These are phyloP conservation scores for Spinibarbus caldwelli DNA, from an alignment of 2,797 vertebrate species.

Conservation along the genomic window DNA sequence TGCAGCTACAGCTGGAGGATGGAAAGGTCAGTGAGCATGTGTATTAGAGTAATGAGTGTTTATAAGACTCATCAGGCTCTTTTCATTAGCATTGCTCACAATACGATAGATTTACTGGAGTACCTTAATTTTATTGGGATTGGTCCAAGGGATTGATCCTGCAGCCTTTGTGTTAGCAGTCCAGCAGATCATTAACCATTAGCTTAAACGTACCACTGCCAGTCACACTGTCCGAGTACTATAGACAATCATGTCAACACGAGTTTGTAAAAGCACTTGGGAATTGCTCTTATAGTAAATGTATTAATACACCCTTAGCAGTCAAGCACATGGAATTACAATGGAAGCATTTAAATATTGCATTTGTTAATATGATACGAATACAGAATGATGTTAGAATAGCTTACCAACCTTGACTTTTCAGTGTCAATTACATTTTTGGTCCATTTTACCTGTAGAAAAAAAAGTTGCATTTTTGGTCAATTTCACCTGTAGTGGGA, in stretches of 20 bases:
- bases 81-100: not conserved
- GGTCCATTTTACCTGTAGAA: too few species aligned
- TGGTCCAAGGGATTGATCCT: not conserved
- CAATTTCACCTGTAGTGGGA: too few species aligned
- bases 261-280: not conserved
- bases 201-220: not conserved
- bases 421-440: too few species aligned
- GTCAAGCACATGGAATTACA: not conserved
- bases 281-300: not conserved
- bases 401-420: too few species aligned
- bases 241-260: not conserved
- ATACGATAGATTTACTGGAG: not conserved
- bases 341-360: not conserved
- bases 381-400: too few species aligned
- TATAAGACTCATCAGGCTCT: conserved; percentile 6
- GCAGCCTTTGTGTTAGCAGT: not conserved
- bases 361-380: too few species aligned
- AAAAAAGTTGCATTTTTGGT: too few species aligned
- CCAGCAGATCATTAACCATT: not conserved
- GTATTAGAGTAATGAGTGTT: not conserved
- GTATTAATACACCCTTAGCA: not conserved
- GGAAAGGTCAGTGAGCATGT: conserved; percentile 82
- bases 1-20: conserved; percentile 91
- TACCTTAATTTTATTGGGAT: not conserved
- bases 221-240: not conserved